Conservation (phyloP, 2,113 vertebrate species). For the Ammodytes marinus region DNA sequence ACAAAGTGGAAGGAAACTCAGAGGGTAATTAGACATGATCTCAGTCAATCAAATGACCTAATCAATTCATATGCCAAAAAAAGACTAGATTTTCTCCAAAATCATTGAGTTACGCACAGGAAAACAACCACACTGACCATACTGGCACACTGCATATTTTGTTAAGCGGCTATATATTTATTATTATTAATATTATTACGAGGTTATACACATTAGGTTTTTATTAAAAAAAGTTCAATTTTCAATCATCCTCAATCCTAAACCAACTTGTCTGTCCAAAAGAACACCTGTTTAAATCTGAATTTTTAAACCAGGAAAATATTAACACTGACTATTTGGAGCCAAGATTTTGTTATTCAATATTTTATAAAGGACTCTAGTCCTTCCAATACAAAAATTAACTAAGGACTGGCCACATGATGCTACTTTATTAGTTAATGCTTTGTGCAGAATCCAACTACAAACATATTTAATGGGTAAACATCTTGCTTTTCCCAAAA, state of each 20-base stretch:
- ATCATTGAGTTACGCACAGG: neutral
- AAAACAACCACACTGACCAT: neutral
- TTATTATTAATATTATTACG: neutral
- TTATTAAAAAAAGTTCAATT: neutral
- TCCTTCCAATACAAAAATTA: neutral
- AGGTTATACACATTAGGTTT: neutral
- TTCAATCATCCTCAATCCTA: neutral
- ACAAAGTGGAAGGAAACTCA: neutral
- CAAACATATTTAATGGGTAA: slow-evolving; percentile 42
- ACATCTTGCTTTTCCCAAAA: slow-evolving; percentile 37
- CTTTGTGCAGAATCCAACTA: slow-evolving; percentile 1
- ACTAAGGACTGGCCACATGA: neutral
- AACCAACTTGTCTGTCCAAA: neutral
- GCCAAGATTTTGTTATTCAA: neutral
- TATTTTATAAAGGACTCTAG: neutral
- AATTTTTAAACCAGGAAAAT: neutral
- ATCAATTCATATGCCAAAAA: neutral
- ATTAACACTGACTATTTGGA: neutral
- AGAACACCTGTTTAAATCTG: neutral
- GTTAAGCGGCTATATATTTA: neutral
- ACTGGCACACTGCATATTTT: too few species aligned
- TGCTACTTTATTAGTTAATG: slow-evolving; percentile 11
- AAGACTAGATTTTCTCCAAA: neutral
- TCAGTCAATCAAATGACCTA: neutral
- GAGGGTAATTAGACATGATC: neutral